These are phyloP conservation scores for Hycleus cichorii DNA, from an alignment of 1,140 invertebrate genomes.

Conservation along the genomic window DNA sequence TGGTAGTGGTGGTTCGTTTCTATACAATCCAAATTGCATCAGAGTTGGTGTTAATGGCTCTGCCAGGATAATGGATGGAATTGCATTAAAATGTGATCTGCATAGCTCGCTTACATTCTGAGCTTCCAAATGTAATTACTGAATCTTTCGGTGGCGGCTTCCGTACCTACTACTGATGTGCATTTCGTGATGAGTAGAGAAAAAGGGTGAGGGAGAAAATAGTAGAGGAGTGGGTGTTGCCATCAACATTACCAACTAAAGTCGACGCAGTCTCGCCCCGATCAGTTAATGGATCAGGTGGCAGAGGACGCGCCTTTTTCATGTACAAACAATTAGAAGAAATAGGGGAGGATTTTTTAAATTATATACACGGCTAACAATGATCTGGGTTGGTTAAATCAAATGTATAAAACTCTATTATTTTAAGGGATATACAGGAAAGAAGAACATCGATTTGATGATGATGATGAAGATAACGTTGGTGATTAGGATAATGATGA, in stretches of 20 bases:
- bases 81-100: constrained; percentile 46
- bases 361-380: neutral
- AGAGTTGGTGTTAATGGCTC: constrained; percentile 41
- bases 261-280: constrained; percentile 7
- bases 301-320: constrained; percentile 24
- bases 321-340: constrained; percentile 28
- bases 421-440: no score
- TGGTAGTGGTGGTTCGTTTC: constrained; percentile 15
- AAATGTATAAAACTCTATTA: neutral
- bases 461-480: no score
- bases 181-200: constrained; percentile 21
- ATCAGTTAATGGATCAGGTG: constrained; percentile 16
- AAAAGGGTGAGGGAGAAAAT: constrained; percentile 19
- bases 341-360: constrained; percentile 11
- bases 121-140: constrained; percentile 40
- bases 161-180: constrained; percentile 19
- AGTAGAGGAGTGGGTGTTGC: neutral
- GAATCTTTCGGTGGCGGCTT: constrained; percentile 35
- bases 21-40: constrained; percentile 42
- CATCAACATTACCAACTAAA: neutral
- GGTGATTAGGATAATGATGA: no score
- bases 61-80: constrained; percentile 44
- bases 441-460: no score
- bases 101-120: constrained; percentile 40
- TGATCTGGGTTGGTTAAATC: neutral